Base-by-base conservation (phyloP, 2,888 invertebrate genomes). In the Erebia ligea region DNA sequence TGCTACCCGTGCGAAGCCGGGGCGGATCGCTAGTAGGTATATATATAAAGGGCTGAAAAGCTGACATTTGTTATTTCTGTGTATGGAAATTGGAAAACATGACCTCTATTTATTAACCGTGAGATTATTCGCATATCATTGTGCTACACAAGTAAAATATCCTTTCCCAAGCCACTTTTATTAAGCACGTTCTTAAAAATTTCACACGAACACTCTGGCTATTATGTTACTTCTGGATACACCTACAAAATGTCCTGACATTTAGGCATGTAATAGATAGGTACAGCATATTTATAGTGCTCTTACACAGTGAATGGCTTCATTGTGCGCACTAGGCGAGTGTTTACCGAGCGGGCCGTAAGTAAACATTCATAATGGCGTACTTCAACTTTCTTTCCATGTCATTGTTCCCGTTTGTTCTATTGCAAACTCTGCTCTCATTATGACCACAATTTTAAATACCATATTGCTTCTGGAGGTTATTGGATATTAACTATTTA, bases 371-470 rank as follows among this genome's bases (percentile, higher is more conserved):
- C 75, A 75, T 84, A 86, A 83, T 77, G 77, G 81, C 75, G 68
- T 73, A 74, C 86, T 86, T 81, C 80, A 84, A 80, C 78, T 81
- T 83, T 82, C 83, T 82, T 83, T 82, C 79, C 75, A 76, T 78
- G 68, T 78, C 82, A 82, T 80, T 82, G 81, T 79, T 75, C 76
- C 73, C 77, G 63, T 73, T 71, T 70, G 71, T 67, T 73, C 68
- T 67, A 75, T 73, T 73, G 73, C 69, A 58, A 62, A 71, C 71
- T 68, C 52, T 67, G 59, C 63, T 69, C 68, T 64, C 59, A 70
- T 69, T 75, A 59, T 68, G 62, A 64, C 67, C 64, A 69, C 57
- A 52, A 62, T 68, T 65, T 66, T 52, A 50, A 75, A 65, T 54
- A 57, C 62, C 52, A 17, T 61, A 67, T 71, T 40, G n/a, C 58